phyloP scores from a whole-genome alignment of 2,113 vertebrate genomes.

The Poeciliopsis retropinna region DNA sequence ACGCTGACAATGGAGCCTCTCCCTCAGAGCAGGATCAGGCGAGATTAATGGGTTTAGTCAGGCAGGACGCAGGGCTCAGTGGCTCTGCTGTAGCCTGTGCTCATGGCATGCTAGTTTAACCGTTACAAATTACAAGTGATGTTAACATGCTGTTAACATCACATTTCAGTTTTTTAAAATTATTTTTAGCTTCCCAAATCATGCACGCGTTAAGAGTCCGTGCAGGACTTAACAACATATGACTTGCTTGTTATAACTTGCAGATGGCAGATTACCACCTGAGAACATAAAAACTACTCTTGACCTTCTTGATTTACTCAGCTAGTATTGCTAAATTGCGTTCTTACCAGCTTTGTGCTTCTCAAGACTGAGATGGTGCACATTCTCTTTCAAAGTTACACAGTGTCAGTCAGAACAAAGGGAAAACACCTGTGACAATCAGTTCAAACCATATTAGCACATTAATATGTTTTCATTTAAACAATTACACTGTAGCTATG shows the following conservation, averaged over 20 bases:
- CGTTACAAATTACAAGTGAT: constrained; percentile 69
- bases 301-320: constrained; percentile 26
- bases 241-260: constrained; percentile 62
- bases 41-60: constrained; percentile 61
- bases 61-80: constrained; percentile 45
- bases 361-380: no score
- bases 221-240: constrained; percentile 53
- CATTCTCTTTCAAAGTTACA: neutral
- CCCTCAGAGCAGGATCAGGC: constrained; percentile 65
- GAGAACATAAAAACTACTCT: neutral
- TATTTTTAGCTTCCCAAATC: constrained; percentile 40
- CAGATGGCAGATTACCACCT: constrained; percentile 33
- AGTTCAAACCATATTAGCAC: no score
- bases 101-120: constrained; percentile 72
- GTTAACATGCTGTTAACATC: no score
- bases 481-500: no score
- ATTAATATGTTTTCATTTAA: no score
- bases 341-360: neutral
- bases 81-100: constrained; percentile 58
- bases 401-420: no score
- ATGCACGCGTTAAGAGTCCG: constrained; percentile 13
- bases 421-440: no score
- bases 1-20: constrained; percentile 66
- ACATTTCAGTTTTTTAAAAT: neutral
- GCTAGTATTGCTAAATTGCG: constrained; percentile 27